A percentile compares a stretch with the other conserved stretches of the same genome.
These are phyloP conservation scores for Noctuana brunneofusca DNA, from an alignment of 2,888 invertebrate species.

Conservation along the genomic window DNA sequence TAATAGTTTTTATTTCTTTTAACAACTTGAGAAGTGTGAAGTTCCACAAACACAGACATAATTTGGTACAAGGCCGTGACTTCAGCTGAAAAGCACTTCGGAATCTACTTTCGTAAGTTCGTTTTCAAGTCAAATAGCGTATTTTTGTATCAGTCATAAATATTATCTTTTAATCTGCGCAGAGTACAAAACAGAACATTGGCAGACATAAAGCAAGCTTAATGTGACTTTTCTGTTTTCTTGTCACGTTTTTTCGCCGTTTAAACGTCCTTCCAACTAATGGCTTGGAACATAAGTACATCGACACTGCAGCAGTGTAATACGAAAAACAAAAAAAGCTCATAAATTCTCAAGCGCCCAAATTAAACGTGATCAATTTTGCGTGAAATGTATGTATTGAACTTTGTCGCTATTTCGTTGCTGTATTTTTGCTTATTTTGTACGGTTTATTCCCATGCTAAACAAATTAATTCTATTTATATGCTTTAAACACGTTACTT, in stretches of 20 bases:
- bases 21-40: no score
- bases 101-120: background rate
- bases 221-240: constrained; percentile 72
- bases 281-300: constrained; percentile 69
- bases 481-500: no score
- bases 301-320: constrained; percentile 46
- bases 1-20: no score
- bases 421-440: background rate
- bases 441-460: background rate
- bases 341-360: constrained; percentile 20
- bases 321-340: constrained; percentile 20
- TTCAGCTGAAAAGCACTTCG: background rate
- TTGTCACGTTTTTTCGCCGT: constrained; percentile 76
- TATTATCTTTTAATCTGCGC: constrained; percentile 70
- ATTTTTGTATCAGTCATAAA: constrained; percentile 43
- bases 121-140: background rate
- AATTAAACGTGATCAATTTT: constrained; percentile 30
- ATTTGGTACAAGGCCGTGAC: background rate
- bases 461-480: no score
- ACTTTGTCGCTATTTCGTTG: background rate
- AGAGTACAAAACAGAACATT: constrained; percentile 62
- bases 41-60: background rate
- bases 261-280: constrained; percentile 73
- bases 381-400: constrained; percentile 25
- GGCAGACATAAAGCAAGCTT: constrained; percentile 68